phyloP scores from a whole-genome alignment of 2,797 vertebrate species.

The Agapornis canus region DNA sequence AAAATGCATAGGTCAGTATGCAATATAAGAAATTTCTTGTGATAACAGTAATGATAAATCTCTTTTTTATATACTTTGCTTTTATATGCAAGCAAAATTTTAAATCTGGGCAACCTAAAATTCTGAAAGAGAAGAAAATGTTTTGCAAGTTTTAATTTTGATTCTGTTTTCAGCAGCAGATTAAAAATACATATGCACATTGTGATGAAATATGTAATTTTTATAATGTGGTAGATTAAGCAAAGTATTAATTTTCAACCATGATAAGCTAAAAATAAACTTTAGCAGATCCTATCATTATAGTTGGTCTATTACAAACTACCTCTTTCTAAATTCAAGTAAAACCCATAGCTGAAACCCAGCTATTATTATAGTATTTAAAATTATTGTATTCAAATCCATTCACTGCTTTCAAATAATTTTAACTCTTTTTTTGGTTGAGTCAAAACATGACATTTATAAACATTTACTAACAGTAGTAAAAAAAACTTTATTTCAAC shows the following conservation, averaged over 20 bases:
- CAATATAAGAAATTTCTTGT: neutral
- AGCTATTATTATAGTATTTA: neutral
- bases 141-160: neutral
- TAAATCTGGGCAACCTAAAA: neutral
- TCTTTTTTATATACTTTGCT: neutral
- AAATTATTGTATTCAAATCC: neutral
- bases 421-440: neutral
- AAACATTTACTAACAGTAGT: neutral
- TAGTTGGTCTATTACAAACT: neutral
- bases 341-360: neutral
- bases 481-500: neutral
- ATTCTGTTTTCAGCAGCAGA: neutral
- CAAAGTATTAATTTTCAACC: neutral
- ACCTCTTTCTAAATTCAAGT: neutral
- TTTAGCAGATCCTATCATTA: neutral
- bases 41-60: neutral
- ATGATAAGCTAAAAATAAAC: neutral
- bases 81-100: neutral
- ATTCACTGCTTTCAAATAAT: neutral
- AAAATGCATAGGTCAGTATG: neutral
- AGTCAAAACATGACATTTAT: neutral
- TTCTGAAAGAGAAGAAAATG: neutral
- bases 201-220: neutral
- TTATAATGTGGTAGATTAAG: neutral
- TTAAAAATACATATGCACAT: neutral